Evolutionary conservation across 2,797 vertebrate species (phyloP).

Genomic region (Acanthopagrus latus): DNA sequence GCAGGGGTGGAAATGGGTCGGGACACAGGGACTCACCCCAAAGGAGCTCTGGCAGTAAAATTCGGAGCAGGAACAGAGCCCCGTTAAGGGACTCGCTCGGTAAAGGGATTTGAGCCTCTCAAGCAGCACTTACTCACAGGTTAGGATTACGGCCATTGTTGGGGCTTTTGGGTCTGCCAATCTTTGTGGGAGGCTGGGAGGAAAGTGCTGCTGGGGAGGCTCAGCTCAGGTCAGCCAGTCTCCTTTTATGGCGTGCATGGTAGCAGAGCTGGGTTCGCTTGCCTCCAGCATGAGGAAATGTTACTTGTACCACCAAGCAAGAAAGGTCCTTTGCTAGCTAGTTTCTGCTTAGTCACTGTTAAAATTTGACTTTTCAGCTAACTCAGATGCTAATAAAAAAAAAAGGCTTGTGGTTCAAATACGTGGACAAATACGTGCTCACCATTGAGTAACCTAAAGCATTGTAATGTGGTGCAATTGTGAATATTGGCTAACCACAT

Average conservation of each 20-base stretch:
- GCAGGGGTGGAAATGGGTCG: conserved; percentile 55
- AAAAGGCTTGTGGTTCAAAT: not conserved
- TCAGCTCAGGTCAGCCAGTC: conserved; percentile 38
- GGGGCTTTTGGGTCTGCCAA: conserved; percentile 50
- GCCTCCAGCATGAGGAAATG: not conserved
- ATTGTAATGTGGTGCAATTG: not conserved
- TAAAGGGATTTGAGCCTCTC: conserved; percentile 65
- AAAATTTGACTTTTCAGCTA: not conserved
- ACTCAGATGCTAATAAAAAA: not conserved
- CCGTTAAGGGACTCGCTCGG: conserved; percentile 62
- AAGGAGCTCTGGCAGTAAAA: conserved; percentile 46
- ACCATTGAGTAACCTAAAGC: not conserved
- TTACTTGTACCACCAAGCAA: not conserved
- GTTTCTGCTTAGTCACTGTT: not conserved
- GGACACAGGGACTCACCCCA: conserved; percentile 42
- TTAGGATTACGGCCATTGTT: conserved; percentile 66
- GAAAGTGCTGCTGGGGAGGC: conserved; percentile 35
- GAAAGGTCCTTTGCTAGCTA: not conserved
- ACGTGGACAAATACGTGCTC: not conserved
- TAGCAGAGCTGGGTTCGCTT: conserved; percentile 2
- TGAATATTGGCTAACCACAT: not conserved
- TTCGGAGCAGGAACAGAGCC: conserved; percentile 50
- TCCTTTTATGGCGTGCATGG: conserved; percentile 26
- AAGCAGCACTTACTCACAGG: conserved; percentile 65
- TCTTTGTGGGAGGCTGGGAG: conserved; percentile 38